Percentiles rank a stretch among this genome's conserved stretches.
phyloP scores from a whole-genome alignment of 2,113 vertebrate species.

The Lanius ludovicianus region DNA sequence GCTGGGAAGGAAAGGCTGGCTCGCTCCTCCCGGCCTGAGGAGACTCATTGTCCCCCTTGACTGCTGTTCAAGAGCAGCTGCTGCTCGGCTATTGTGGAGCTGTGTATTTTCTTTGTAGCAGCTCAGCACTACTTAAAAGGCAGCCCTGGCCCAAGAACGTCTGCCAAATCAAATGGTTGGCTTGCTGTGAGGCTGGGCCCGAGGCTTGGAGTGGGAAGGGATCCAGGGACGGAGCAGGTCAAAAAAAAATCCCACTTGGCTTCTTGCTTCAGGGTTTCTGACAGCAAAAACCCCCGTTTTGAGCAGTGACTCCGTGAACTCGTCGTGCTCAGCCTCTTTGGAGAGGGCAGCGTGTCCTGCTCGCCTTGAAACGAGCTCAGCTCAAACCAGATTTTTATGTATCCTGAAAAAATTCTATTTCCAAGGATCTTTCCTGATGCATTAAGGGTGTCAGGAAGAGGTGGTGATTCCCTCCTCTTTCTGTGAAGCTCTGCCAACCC shows the following conservation, averaged over 20 bases:
- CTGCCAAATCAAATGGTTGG: not conserved
- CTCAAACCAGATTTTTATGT: not conserved
- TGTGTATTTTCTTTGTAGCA: not conserved
- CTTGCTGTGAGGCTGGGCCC: not conserved
- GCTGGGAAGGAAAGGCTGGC: conserved; percentile 16
- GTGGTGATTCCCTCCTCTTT: not conserved
- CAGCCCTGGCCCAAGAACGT: not conserved
- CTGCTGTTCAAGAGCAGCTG: not conserved
- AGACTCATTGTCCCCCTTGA: conserved; percentile 3
- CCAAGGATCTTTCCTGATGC: not conserved
- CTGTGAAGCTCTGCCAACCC: not conserved
- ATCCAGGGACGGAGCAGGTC: not conserved
- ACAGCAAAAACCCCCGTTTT: not conserved
- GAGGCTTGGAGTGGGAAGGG: not conserved
- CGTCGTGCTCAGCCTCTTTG: not conserved
- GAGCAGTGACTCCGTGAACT: not conserved
- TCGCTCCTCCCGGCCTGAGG: not conserved
- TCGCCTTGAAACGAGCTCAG: not conserved
- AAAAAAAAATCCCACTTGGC: conserved; percentile 4
- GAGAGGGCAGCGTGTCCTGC: not conserved
- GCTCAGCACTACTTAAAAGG: not conserved
- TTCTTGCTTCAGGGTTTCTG: not conserved
- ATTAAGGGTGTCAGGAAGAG: not conserved
- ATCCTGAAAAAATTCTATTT: not conserved
- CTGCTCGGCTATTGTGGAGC: not conserved